Base-by-base conservation (phyloP, 2,113 vertebrate genomes). In the Turdus rufiventris region DNA sequence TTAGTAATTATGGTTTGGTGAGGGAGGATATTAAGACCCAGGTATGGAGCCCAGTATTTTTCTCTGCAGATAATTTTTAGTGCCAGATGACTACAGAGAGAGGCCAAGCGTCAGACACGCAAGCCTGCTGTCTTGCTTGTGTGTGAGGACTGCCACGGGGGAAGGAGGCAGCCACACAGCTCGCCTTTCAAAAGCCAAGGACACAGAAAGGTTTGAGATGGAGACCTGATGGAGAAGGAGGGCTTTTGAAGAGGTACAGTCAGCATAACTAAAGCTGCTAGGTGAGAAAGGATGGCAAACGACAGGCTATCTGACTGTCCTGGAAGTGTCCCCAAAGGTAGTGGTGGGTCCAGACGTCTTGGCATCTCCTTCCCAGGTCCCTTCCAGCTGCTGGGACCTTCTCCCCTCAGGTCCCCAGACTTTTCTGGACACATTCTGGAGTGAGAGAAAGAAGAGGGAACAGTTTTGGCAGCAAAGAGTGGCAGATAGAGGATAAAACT, bases 1-100 rank as follows among this genome's bases (percentile, higher is more conserved):
- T 94, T 86, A 96, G 85, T 86, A 88, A 93, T 90, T 84, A 93
- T 17, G 51, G 40, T 81, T 95, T 88, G 72, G 91, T 77, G 48
- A 93, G 53, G 76, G 70, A 95, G 70, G 89, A 96, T 92, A 96
- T 97, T 94, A 96, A 96, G 80, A 84, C 40, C 73, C 57, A 93
- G 86, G 89, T 95, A 88, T 58, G 79, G 88, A 96, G 88, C 85
- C 88, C 83, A 77, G 54, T 57, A 71, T 76, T 96, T 92, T 92
- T 89, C 92, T 91, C 95, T 87, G 94, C 89, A 78, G 88, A 93
- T 81, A 95, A 89, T 96, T 93, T 93, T 92, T 78, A 89, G 76
- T 91, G 88, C 91, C 91, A 97, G 79, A 78, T 84, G 65, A 93
- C 94, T 89, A 95, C 48, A 87, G 89, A 93, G 83, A 91, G 70